Percentiles rank a stretch among this genome's conserved stretches.
Conservation (phyloP, 2,113 vertebrate genomes). For the Lepus timidus region DNA sequence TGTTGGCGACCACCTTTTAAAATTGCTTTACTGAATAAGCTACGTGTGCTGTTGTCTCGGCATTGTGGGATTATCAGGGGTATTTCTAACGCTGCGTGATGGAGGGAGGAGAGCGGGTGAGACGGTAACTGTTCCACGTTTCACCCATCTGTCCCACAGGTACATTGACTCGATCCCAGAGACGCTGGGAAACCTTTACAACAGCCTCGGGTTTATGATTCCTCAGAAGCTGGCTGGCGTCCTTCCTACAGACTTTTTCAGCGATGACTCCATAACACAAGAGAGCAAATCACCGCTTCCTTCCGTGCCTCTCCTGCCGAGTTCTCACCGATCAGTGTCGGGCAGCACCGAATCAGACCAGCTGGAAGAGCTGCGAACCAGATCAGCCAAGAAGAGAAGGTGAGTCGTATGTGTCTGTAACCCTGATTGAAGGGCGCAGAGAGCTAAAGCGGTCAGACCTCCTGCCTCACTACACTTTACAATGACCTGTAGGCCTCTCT, state of each 20-base stretch:
- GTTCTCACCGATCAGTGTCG: constrained; percentile 70
- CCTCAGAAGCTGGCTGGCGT: constrained; percentile 91
- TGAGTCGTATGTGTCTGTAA: constrained; percentile 51
- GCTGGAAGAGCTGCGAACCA: constrained; percentile 92
- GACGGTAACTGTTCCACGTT: background rate
- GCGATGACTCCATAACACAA: constrained; percentile 93
- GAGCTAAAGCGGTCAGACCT: too few relatives aligned
- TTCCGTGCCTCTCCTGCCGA: constrained; percentile 83
- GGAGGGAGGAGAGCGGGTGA: background rate
- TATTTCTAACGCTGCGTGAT: background rate
- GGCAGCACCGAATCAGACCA: constrained; percentile 83
- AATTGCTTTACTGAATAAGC: background rate
- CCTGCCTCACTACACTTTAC: too few relatives aligned
- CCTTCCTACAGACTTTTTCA: constrained; percentile 95
- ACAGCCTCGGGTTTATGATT: constrained; percentile 93
- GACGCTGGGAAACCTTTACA: constrained; percentile 93
- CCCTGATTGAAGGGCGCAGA: too few relatives aligned
- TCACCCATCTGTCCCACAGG: constrained; percentile 81
- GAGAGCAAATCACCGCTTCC: constrained; percentile 89
- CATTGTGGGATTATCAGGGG: background rate
- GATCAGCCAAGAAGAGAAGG: constrained; percentile 94
- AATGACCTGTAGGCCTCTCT: too few relatives aligned
- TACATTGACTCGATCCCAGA: constrained; percentile 91
- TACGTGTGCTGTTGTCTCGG: background rate
- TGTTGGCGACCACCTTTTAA: background rate